Base-by-base conservation (phyloP, 1,140 invertebrate genomes). In the Drosophila athabasca region DNA sequence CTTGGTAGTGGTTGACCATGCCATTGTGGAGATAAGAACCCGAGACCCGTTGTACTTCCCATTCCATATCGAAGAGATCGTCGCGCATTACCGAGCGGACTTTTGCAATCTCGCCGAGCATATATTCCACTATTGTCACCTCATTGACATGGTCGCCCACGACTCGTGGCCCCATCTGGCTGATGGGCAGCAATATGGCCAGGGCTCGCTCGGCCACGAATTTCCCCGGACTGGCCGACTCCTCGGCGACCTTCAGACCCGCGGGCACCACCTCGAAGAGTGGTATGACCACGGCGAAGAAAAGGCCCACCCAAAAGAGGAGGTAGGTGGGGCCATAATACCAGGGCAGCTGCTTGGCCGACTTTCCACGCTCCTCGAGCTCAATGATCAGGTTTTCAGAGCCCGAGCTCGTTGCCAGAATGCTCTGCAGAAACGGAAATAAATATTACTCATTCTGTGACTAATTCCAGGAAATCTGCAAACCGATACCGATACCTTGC, bases 1-100 rank as follows among this genome's bases (percentile, higher is more conserved):
- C 94, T 76, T 92, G 93, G 67, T 95, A 95, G 64, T 94, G 93
- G 90, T 95, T 94, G 1, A 95, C 95, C 92, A 97, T 95, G 7
- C 94, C 94, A 87, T 95, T 95, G 1, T 96, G 90, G 92, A 96
- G 95, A 50, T 94, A 97, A 11, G 94, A 94, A 4, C 97, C 97
- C 69, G 94, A 95, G 6, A 95, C 94, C 74, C 93, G 94, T 71
- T 91, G 90, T 6, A 90, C 68, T 24, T 91, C 80, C 5, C 83
- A 68, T 39, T 91, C 87, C 50, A 91, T 46, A 1, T 78, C 62
- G 31, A 78, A 91, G 0, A 89, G 55, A 59, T 91, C 83, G 11
- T 53, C 57, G 0, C 74, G 81, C 45, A 87, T 68, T 1, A 76
- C 45, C 6, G 9, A 11, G 1, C 72, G 73, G 3, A 91, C 55